Evolutionary conservation across 2,888 invertebrate genomes (phyloP), one percentile per base, ranked within the genome.

Genomic region (Ochlodes sylvanus): DNA sequence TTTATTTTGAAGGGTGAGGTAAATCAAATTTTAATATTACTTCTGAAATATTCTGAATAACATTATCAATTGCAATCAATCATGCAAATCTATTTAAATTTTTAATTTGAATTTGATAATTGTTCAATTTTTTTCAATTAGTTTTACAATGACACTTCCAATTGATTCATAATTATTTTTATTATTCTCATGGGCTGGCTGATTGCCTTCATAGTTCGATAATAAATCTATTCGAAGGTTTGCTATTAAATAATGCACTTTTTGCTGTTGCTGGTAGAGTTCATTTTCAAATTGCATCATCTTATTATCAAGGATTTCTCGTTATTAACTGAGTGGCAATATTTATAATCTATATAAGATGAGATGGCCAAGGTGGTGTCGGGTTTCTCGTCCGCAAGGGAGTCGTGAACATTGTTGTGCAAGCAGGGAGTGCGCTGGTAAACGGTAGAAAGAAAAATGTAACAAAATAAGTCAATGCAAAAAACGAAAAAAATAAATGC

Each of bases 261-360:
- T 47, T 47, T 47, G 7, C 2, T 7, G 9, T 44, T 47, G 44
- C 12, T 47, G 44, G n/a, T 17, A 47, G 44, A 47, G 44, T 47
- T 55, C 12, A 12, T 38, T 38, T 9, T 9, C 3, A 38, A 38
- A 32, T 21, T 55, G 54, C 21, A 14, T 32, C 54, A 55, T 55
- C 21, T 54, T 52, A 21, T 34, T 7, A 47, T 44, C 1, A 47
- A 47, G 17, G 44, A 47, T 47, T 47, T 50, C n/a, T 47, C 50
- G 15, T 21, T 52, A 38, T 56, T 65, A 65, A 65, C 55, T 54
- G 63, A 54, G 54, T 21, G 32, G 21, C 27, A 54, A 58, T 63
- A 52, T 41, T 27, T 54, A 42, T 34, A 58, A 47, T 19, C 14
- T 55, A 15, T 55, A 21, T 38, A 27, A 50, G 63, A 15, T 57